Conservation (phyloP, 2,888 invertebrate genomes). For the Diabrotica balteata region DNA sequence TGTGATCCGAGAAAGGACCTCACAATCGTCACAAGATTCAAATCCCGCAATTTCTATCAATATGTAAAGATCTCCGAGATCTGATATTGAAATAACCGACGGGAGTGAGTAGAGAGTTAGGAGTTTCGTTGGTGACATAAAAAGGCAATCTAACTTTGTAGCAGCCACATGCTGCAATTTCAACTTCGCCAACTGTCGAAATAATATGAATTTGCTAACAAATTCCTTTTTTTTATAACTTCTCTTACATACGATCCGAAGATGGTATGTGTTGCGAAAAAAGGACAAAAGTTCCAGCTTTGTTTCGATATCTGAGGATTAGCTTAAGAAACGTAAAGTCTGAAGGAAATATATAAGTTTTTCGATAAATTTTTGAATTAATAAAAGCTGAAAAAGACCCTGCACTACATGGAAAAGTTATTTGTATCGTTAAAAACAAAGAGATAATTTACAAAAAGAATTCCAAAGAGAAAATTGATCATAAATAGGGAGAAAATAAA, state of each 20-base stretch:
- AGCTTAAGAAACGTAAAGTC: too few species aligned
- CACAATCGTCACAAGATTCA: slow-evolving; percentile 47
- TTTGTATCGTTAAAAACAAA: too few species aligned
- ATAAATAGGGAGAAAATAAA: too few species aligned
- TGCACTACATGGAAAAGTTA: too few species aligned
- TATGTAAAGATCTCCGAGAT: slow-evolving; percentile 51
- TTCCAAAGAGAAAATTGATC: too few species aligned
- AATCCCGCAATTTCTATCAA: slow-evolving; percentile 52
- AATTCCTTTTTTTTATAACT: slow-evolving; percentile 42
- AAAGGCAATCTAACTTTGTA: slow-evolving; percentile 54
- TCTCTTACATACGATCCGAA: slow-evolving; percentile 34
- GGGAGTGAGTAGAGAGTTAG: slow-evolving; percentile 37
- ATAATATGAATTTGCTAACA: slow-evolving; percentile 46
- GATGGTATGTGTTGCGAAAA: slow-evolving; percentile 26
- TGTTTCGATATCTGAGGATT: too few species aligned
- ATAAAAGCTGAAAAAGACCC: too few species aligned
- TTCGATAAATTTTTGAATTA: too few species aligned
- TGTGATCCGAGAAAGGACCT: slow-evolving; percentile 38
- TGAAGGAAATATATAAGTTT: too few species aligned
- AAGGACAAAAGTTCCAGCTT: background rate
- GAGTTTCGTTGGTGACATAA: slow-evolving; percentile 43
- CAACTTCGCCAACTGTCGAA: slow-evolving; percentile 47
- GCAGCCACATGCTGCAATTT: slow-evolving; percentile 54
- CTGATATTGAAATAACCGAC: slow-evolving; percentile 55
- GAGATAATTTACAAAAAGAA: too few species aligned